Evolutionary conservation across 2,797 vertebrate species (phyloP).

Genomic region (Potorous gilbertii): DNA sequence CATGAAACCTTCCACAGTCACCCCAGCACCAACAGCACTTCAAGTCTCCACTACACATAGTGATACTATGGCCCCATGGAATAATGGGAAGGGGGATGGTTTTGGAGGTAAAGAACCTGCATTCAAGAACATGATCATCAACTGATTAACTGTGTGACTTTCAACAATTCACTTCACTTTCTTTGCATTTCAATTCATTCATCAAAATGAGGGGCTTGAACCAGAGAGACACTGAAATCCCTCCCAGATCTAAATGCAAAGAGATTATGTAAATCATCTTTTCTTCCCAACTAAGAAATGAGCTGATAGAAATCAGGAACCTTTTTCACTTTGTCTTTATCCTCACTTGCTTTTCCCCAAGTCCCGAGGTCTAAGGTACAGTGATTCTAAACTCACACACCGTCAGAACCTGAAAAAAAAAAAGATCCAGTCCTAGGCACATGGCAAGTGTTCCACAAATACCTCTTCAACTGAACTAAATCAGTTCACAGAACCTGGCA

Average conservation of each 20-base stretch:
- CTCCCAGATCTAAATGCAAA: not conserved
- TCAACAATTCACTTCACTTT: not conserved
- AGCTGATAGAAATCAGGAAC: not conserved
- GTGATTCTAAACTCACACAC: not conserved
- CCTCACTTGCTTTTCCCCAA: not conserved
- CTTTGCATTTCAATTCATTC: not conserved
- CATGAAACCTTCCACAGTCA: not conserved
- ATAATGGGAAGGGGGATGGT: too few relatives aligned
- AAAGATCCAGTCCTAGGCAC: not conserved
- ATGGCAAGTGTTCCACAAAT: not conserved
- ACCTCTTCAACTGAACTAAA: not conserved
- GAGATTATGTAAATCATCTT: not conserved
- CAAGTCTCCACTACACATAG: not conserved
- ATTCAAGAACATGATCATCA: not conserved
- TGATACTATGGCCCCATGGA: not conserved
- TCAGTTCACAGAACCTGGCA: not conserved
- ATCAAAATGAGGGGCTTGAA: not conserved
- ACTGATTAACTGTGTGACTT: not conserved
- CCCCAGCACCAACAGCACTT: not conserved
- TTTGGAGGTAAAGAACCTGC: not conserved
- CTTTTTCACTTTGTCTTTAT: not conserved
- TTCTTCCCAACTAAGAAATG: not conserved
- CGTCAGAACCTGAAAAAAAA: not conserved
- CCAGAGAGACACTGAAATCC: not conserved
- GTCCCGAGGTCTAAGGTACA: not conserved